Percentiles rank a stretch among this genome's conserved stretches.
Conservation (phyloP, 1,140 invertebrate species). For the Lasaia peninsularis region DNA sequence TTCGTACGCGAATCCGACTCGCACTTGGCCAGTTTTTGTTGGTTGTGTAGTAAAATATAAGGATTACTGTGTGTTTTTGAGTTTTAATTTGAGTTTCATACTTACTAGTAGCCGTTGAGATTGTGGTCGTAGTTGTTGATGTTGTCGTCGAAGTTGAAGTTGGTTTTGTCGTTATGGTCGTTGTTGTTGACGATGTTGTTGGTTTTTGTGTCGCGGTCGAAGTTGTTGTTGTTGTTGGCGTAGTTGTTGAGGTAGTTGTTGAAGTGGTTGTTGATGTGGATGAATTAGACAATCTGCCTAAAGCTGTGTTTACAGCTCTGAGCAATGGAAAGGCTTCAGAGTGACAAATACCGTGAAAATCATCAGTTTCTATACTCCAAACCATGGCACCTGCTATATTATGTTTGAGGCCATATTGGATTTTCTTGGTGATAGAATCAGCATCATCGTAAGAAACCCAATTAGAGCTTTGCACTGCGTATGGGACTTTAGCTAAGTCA, state of each 20-base stretch:
- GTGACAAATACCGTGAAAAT: conserved; percentile 81
- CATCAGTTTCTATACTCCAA: conserved; percentile 87
- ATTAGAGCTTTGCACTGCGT: conserved; percentile 80
- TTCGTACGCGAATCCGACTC: too few species aligned
- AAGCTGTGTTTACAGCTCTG: conserved; percentile 45
- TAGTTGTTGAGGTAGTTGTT: neutral
- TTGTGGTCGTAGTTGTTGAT: neutral
- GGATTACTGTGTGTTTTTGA: too few species aligned
- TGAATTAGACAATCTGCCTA: conserved; percentile 17
- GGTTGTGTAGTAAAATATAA: too few species aligned
- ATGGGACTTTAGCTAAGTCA: conserved; percentile 50
- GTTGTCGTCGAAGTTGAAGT: neutral
- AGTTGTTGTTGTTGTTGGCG: neutral
- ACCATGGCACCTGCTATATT: conserved; percentile 83
- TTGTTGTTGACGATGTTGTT: neutral
- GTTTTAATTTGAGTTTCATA: neutral
- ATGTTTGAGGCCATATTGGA: conserved; percentile 71
- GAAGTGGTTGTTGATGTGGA: neutral
- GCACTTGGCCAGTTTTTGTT: too few species aligned
- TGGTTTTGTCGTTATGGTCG: neutral
- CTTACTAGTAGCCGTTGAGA: neutral
- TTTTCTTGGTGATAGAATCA: conserved; percentile 77
- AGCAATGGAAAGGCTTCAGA: conserved; percentile 66
- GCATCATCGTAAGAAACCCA: conserved; percentile 88
- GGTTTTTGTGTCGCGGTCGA: neutral